Evolutionary conservation across 1,140 invertebrate species (phyloP).

Genomic region (Probaryconus sp.): DNA sequence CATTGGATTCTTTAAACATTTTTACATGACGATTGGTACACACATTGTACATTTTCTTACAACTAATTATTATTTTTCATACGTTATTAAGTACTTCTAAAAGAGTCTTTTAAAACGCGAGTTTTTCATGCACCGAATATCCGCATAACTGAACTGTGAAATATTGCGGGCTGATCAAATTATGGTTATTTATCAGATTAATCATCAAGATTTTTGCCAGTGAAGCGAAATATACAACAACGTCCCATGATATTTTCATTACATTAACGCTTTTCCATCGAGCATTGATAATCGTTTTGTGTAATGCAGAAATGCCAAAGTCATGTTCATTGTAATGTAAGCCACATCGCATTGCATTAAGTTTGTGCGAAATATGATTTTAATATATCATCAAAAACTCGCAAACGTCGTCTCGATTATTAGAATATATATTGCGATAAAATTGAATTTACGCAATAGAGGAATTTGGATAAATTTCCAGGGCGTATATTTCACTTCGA

Average conservation of each 20-base stretch:
- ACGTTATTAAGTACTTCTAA: too few relatives aligned
- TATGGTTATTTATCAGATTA: too few relatives aligned
- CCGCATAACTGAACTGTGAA: too few relatives aligned
- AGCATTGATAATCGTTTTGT: conserved; percentile 15
- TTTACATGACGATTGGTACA: too few relatives aligned
- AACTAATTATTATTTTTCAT: too few relatives aligned
- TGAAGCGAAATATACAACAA: conserved; percentile 15
- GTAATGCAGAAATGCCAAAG: conserved; percentile 20
- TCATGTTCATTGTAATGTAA: conserved; percentile 28
- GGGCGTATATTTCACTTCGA: conserved; percentile 25
- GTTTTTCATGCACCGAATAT: too few relatives aligned
- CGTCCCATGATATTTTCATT: conserved; percentile 24
- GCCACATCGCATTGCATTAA: conserved; percentile 28
- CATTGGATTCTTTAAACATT: too few relatives aligned
- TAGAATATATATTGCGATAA: conserved; percentile 43
- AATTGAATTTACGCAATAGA: conserved; percentile 43
- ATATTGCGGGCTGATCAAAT: too few relatives aligned
- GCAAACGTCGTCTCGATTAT: conserved; percentile 41
- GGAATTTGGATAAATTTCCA: conserved; percentile 47
- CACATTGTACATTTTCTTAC: too few relatives aligned
- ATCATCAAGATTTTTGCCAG: too few relatives aligned
- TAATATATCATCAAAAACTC: conserved; percentile 47
- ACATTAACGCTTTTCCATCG: conserved; percentile 19
- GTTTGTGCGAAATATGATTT: conserved; percentile 45
- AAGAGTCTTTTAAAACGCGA: too few relatives aligned